A percentile compares a stretch with the other conserved stretches of the same genome.
These are phyloP conservation scores for Drosophila elegans DNA, from an alignment of 1,140 invertebrate genomes.

Conservation along the genomic window DNA sequence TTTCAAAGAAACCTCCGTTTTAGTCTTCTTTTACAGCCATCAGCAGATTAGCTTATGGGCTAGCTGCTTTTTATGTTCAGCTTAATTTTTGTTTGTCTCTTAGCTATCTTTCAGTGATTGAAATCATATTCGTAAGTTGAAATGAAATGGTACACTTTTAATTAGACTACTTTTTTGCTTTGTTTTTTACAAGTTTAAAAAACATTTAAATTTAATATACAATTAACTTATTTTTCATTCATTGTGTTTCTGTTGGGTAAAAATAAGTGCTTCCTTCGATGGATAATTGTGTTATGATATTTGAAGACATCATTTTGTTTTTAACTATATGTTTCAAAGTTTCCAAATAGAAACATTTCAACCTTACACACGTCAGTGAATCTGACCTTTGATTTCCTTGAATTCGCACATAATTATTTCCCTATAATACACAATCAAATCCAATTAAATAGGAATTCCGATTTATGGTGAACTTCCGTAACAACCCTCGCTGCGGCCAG, in stretches of 20 bases:
- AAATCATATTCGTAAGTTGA: too few relatives aligned
- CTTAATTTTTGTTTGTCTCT: background rate
- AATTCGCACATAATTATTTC: conserved; percentile 12
- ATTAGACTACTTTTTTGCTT: too few relatives aligned
- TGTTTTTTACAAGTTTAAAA: too few relatives aligned
- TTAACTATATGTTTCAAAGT: background rate
- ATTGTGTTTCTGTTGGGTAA: too few relatives aligned
- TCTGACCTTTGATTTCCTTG: conserved; percentile 14
- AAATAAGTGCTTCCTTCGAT: too few relatives aligned
- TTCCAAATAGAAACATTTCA: background rate
- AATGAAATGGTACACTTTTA: too few relatives aligned
- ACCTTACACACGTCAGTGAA: conserved; percentile 25
- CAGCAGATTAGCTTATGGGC: background rate
- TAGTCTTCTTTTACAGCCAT: conserved; percentile 3
- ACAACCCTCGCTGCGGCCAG: conserved; percentile 11
- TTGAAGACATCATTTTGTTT: too few relatives aligned
- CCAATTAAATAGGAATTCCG: conserved; percentile 26
- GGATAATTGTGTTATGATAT: too few relatives aligned
- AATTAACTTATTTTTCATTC: too few relatives aligned
- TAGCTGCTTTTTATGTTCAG: background rate
- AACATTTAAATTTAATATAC: too few relatives aligned
- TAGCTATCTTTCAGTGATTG: background rate
- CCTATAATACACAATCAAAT: conserved; percentile 18
- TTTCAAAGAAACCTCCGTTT: background rate
- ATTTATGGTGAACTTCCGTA: conserved; percentile 32